phyloP scores from a whole-genome alignment of 2,113 vertebrate species.

The Seriola quinqueradiata region DNA sequence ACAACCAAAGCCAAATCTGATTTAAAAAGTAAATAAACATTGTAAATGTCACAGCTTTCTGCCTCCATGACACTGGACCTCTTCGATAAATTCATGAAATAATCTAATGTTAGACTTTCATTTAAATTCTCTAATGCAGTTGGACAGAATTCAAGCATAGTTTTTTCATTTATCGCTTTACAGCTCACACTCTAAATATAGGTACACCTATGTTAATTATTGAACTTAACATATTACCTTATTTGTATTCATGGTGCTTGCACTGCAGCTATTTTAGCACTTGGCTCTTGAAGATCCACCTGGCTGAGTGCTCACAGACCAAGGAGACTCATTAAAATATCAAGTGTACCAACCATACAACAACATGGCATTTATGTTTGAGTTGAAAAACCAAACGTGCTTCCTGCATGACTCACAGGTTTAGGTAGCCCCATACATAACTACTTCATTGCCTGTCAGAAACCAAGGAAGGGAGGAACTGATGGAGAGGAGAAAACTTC shows the following conservation, averaged over 20 bases:
- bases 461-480: constrained; percentile 32
- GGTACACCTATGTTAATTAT: background rate
- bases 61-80: background rate
- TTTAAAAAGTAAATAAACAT: background rate
- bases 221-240: background rate
- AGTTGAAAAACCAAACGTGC: constrained; percentile 23
- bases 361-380: constrained; percentile 27
- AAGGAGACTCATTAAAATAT: constrained; percentile 31
- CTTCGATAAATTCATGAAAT: background rate
- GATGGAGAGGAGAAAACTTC: constrained; percentile 33
- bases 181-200: background rate
- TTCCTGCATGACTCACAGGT: constrained; percentile 57
- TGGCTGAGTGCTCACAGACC: background rate
- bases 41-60: background rate
- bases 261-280: background rate
- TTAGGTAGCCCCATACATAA: constrained; percentile 48
- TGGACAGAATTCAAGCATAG: background rate
- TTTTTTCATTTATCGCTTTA: background rate
- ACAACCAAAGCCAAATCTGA: background rate
- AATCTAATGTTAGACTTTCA: background rate
- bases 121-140: background rate
- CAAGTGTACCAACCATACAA: constrained; percentile 14
- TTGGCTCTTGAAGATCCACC: constrained; percentile 1
- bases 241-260: background rate
- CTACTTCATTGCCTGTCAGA: constrained; percentile 54